Evolutionary conservation across 2,113 vertebrate species (phyloP).

Genomic region (Elephas maximus): DNA sequence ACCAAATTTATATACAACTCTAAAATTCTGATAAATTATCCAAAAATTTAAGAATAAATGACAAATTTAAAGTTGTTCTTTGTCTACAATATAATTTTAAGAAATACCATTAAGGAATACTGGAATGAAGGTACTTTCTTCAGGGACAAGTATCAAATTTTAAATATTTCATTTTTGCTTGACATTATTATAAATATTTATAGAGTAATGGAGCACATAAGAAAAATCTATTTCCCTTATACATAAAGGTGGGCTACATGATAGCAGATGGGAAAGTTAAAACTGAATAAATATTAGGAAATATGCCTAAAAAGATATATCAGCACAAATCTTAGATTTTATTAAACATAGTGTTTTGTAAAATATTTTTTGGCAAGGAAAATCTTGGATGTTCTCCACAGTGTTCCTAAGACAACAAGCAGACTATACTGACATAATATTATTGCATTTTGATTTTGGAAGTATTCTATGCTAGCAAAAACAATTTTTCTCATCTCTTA

Average conservation of each 20-base stretch:
- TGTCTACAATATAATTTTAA: not conserved
- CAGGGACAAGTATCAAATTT: not conserved
- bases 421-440: not conserved
- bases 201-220: not conserved
- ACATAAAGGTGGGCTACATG: not conserved
- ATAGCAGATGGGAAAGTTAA: conserved; percentile 22
- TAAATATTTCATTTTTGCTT: conserved; percentile 58
- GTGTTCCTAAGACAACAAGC: conserved; percentile 35
- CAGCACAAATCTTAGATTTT: not conserved
- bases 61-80: not conserved
- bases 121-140: not conserved
- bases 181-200: not conserved
- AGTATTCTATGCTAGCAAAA: conserved; percentile 6
- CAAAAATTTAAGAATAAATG: not conserved
- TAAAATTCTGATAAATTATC: not conserved
- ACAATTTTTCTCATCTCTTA: conserved; percentile 11
- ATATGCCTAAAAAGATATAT: conserved; percentile 24
- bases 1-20: not conserved
- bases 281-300: conserved; percentile 34
- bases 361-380: conserved; percentile 59
- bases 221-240: not conserved
- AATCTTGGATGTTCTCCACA: not conserved
- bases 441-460: conserved; percentile 43
- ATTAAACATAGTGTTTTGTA: not conserved
- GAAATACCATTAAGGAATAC: not conserved